phyloP scores from a whole-genome alignment of 2,888 invertebrate genomes.

The Aporophyla lueneburgensis region DNA sequence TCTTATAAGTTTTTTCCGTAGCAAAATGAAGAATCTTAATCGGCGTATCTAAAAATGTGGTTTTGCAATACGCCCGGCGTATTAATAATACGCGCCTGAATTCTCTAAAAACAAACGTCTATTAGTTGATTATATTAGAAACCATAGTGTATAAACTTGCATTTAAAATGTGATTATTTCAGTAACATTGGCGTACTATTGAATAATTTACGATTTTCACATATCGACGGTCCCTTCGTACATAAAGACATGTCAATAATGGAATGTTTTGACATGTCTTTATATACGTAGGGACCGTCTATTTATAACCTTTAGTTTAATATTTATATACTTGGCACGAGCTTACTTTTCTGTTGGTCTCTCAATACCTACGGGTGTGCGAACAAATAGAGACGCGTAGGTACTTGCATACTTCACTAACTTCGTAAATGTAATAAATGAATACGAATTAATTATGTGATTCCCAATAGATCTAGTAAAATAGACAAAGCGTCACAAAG shows the following conservation, averaged over 20 bases:
- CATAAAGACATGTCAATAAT: no score
- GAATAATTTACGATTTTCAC: background rate
- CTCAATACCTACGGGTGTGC: background rate
- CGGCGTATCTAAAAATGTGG: slow-evolving; percentile 1
- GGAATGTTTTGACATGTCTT: no score
- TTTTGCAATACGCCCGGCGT: slow-evolving; percentile 6
- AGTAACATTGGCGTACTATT: slow-evolving; percentile 45
- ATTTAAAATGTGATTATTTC: slow-evolving; percentile 55
- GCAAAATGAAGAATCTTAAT: background rate
- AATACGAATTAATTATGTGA: background rate
- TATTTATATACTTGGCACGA: background rate
- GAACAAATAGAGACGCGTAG: background rate
- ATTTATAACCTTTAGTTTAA: background rate
- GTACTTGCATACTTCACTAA: background rate
- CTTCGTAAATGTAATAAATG: background rate
- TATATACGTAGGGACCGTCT: no score
- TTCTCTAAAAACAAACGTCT: slow-evolving; percentile 32
- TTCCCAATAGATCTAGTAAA: background rate
- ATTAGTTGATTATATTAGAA: slow-evolving; percentile 26
- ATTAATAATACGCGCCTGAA: background rate
- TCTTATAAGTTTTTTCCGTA: slow-evolving; percentile 25
- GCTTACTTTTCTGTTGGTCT: background rate
- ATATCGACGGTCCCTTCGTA: no score
- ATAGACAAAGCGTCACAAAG: background rate
- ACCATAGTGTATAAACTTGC: slow-evolving; percentile 58